phyloP scores from a whole-genome alignment of 2,797 vertebrate genomes.

The Poeciliopsis presidionis region DNA sequence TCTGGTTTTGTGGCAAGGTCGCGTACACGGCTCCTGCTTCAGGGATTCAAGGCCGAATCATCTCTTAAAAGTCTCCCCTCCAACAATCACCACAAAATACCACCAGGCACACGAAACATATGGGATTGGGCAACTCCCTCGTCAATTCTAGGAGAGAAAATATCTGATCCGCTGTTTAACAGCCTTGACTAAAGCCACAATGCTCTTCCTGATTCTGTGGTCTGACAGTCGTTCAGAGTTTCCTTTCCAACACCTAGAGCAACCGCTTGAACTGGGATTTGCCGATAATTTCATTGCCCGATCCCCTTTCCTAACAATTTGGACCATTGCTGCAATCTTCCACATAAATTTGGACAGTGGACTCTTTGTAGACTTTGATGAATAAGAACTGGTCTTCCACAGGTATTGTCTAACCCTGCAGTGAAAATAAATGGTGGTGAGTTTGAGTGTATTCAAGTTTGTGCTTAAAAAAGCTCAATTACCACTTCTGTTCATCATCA shows the following conservation, averaged over 20 bases:
- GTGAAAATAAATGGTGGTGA: slow-evolving; percentile 2
- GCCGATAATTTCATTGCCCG: background rate
- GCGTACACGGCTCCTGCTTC: background rate
- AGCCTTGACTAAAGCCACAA: background rate
- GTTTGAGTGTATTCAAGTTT: slow-evolving; percentile 8
- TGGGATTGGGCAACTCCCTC: background rate
- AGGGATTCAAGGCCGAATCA: background rate
- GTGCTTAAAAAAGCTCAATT: background rate
- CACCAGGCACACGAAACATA: background rate
- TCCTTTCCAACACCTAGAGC: background rate
- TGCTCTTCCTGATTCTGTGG: background rate
- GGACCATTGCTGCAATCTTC: background rate
- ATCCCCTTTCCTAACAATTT: background rate
- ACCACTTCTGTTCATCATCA: slow-evolving; percentile 16
- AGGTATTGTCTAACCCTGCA: background rate
- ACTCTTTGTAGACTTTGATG: background rate
- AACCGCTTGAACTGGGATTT: background rate
- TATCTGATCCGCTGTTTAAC: background rate
- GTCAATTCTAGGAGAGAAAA: background rate
- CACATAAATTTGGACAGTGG: background rate
- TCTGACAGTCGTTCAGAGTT: background rate
- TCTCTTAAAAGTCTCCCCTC: background rate
- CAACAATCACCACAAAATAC: background rate
- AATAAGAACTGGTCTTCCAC: background rate
- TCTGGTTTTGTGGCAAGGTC: background rate